Evolutionary conservation across 2,113 vertebrate species (phyloP).

Genomic region (Apteryx owenii): DNA sequence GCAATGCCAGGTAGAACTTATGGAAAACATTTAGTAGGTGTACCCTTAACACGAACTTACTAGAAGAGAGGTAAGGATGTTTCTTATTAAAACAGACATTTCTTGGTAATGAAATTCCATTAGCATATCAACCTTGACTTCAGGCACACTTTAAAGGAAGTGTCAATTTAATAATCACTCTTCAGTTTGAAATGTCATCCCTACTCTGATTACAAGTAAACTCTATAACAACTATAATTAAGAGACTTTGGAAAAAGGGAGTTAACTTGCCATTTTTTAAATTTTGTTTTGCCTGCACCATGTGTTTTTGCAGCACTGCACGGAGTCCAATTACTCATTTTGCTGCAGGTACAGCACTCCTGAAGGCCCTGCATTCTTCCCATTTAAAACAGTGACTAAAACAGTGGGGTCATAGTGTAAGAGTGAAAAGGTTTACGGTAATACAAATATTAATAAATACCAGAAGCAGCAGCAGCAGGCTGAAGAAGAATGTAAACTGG

Average conservation of each 20-base stretch:
- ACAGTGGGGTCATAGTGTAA: background rate
- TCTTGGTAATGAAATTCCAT: conserved; percentile 48
- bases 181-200: conserved; percentile 55
- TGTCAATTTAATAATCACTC: conserved; percentile 43
- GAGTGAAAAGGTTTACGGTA: background rate
- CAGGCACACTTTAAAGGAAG: conserved; percentile 53
- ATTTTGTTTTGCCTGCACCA: background rate
- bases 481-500: background rate
- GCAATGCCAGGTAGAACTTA: background rate
- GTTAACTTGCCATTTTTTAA: background rate
- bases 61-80: conserved; percentile 23
- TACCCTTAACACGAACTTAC: conserved; percentile 22
- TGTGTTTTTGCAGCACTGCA: background rate
- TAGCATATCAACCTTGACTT: conserved; percentile 49
- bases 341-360: background rate
- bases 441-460: conserved; percentile 1
- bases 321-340: background rate
- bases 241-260: conserved; percentile 19
- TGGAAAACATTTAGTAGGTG: background rate
- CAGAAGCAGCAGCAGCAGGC: background rate
- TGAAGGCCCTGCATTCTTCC: background rate
- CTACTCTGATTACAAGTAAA: conserved; percentile 54
- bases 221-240: conserved; percentile 30
- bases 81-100: conserved; percentile 35
- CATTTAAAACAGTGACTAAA: background rate